Conservation (phyloP, 1,140 invertebrate species). For the Zophobas morio region DNA sequence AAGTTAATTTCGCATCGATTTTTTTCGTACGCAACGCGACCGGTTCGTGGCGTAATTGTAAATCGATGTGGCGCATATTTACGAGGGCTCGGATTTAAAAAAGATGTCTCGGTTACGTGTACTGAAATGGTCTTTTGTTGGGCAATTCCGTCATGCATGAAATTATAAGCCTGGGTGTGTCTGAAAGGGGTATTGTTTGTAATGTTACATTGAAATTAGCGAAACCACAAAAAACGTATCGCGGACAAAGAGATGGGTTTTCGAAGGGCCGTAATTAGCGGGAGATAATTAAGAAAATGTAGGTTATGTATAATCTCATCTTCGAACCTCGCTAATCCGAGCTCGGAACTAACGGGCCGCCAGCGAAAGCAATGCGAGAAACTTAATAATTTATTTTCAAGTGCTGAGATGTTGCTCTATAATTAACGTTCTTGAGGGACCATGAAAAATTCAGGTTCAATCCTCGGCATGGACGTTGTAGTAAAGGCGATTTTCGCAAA, state of each 20-base stretch:
- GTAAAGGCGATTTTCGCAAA: neutral
- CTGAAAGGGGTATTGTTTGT: conserved; percentile 32
- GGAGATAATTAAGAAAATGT: conserved; percentile 13
- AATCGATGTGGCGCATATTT: conserved; percentile 4
- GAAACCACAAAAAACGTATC: neutral
- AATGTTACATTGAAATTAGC: conserved; percentile 2
- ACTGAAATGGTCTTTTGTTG: conserved; percentile 29
- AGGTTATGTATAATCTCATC: conserved; percentile 9
- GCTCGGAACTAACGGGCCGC: conserved; percentile 10
- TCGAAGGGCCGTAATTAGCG: neutral
- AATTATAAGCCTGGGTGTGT: conserved; percentile 22
- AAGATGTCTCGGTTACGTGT: conserved; percentile 13
- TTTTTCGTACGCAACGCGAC: neutral
- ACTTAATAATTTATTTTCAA: conserved; percentile 46
- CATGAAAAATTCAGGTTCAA: conserved; percentile 21
- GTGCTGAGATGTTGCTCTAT: conserved; percentile 26
- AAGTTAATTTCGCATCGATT: conserved; percentile 8
- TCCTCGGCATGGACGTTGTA: neutral
- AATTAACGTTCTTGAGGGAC: conserved; percentile 14
- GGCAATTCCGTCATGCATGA: conserved; percentile 27
- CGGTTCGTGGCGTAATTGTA: conserved; percentile 1
- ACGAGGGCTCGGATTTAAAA: conserved; percentile 9
- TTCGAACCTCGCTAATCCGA: conserved; percentile 24
- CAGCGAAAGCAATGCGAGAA: conserved; percentile 25
- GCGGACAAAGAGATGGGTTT: conserved; percentile 3